These are phyloP conservation scores for Lymantria dispar DNA, from an alignment of 2,888 invertebrate species.

Conservation along the genomic window DNA sequence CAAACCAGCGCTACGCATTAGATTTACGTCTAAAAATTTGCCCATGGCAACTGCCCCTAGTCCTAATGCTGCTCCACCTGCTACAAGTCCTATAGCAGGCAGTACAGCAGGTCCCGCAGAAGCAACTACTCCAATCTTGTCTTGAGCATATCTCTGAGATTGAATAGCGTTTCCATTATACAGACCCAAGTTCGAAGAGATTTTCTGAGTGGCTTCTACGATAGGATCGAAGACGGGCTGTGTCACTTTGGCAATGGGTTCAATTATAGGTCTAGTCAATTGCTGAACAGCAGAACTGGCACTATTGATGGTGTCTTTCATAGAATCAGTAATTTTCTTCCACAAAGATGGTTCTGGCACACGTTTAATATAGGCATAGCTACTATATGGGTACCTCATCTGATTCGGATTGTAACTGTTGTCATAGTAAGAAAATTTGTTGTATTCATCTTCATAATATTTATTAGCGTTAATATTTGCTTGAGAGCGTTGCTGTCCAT, in stretches of 20 bases:
- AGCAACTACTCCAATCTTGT: conserved; percentile 85
- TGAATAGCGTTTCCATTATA: conserved; percentile 72
- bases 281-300: conserved; percentile 87
- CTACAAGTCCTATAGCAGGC: conserved; percentile 89
- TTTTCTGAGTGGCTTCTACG: conserved; percentile 90
- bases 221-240: conserved; percentile 87
- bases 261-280: conserved; percentile 83
- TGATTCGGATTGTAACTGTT: conserved; percentile 60
- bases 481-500: conserved; percentile 69
- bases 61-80: conserved; percentile 91
- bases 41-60: conserved; percentile 92
- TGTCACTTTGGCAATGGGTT: conserved; percentile 81
- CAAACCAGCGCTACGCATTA: conserved; percentile 79
- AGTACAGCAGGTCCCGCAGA: conserved; percentile 84
- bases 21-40: conserved; percentile 85
- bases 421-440: conserved; percentile 81
- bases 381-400: conserved; percentile 82
- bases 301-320: conserved; percentile 87
- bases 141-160: conserved; percentile 76
- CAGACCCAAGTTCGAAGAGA: conserved; percentile 88
- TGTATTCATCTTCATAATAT: conserved; percentile 76
- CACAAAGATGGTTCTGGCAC: conserved; percentile 85
- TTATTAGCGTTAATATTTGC: conserved; percentile 68
- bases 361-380: conserved; percentile 84
- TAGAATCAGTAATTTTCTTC: conserved; percentile 87